Percentiles rank a stretch among this genome's conserved stretches.
Conservation (phyloP, 2,113 vertebrate species). For the Scomber scombrus region DNA sequence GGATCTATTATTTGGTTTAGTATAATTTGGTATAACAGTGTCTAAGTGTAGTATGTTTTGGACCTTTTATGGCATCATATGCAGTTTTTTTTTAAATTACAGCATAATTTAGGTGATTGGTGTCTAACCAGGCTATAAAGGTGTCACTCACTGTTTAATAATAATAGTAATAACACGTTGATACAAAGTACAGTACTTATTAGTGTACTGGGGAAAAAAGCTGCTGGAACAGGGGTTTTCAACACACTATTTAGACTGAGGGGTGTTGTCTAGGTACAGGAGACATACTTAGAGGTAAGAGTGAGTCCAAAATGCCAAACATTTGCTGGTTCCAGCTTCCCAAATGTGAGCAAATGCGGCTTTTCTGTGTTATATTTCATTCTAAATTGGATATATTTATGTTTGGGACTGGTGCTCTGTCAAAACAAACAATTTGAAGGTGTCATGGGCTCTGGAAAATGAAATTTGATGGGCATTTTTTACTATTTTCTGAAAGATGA, state of each 20-base stretch:
- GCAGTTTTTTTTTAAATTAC: too few species aligned
- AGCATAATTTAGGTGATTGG: too few species aligned
- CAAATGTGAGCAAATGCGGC: constrained; percentile 21
- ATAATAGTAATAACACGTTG: too few species aligned
- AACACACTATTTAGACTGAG: constrained; percentile 20
- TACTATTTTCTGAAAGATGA: neutral
- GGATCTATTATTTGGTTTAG: too few species aligned
- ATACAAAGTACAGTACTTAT: too few species aligned
- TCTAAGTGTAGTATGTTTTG: too few species aligned
- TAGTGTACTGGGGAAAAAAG: too few species aligned
- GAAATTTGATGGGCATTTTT: neutral
- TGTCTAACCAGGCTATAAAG: too few species aligned
- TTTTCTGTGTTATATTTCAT: constrained; percentile 11
- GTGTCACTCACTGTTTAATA: too few species aligned
- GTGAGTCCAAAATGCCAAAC: constrained; percentile 24
- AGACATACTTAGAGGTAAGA: constrained; percentile 37
- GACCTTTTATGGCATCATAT: too few species aligned
- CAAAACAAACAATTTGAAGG: neutral
- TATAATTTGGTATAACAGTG: too few species aligned
- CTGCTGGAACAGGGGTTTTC: constrained; percentile 19
- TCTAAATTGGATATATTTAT: neutral
- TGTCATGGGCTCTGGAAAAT: neutral
- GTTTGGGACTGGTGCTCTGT: neutral
- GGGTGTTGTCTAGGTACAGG: constrained; percentile 39
- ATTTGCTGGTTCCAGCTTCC: constrained; percentile 11